Evolutionary conservation across 2,113 vertebrate genomes (phyloP).

Genomic region (Tenebrosternarchus preto): DNA sequence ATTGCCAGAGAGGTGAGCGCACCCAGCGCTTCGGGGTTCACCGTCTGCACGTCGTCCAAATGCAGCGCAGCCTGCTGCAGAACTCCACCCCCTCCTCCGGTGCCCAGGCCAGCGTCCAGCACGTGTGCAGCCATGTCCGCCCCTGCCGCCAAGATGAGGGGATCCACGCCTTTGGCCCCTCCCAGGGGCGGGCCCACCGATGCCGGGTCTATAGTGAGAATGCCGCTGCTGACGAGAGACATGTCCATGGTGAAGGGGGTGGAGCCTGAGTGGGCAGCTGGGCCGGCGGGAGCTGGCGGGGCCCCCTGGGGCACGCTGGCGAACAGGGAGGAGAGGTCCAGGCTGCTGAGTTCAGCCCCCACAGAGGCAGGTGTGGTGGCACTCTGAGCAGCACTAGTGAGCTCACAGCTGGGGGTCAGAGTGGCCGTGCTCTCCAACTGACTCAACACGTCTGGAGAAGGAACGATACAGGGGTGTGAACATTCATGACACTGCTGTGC

Average conservation of each 20-base stretch:
- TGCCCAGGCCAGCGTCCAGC: constrained; percentile 78
- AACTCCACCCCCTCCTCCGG: constrained; percentile 74
- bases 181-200: constrained; percentile 79
- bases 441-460: constrained; percentile 80
- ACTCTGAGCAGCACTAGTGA: constrained; percentile 79
- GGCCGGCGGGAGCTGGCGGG: constrained; percentile 48
- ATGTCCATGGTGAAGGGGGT: constrained; percentile 80
- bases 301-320: constrained; percentile 75
- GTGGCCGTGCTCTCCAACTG: constrained; percentile 85
- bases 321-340: constrained; percentile 91
- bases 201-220: constrained; percentile 87
- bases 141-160: constrained; percentile 83
- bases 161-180: constrained; percentile 80
- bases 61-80: constrained; percentile 83
- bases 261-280: constrained; percentile 61
- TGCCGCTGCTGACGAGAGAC: constrained; percentile 84
- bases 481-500: not conserved
- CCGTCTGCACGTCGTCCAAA: constrained; percentile 84
- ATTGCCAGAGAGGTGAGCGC: constrained; percentile 79
- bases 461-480: not conserved
- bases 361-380: constrained; percentile 75
- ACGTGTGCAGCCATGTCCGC: constrained; percentile 76
- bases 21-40: constrained; percentile 84
- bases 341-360: constrained; percentile 77
- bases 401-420: constrained; percentile 88